These are phyloP conservation scores for Drosophila rubida DNA, from an alignment of 2,888 invertebrate species.

Conservation along the genomic window DNA sequence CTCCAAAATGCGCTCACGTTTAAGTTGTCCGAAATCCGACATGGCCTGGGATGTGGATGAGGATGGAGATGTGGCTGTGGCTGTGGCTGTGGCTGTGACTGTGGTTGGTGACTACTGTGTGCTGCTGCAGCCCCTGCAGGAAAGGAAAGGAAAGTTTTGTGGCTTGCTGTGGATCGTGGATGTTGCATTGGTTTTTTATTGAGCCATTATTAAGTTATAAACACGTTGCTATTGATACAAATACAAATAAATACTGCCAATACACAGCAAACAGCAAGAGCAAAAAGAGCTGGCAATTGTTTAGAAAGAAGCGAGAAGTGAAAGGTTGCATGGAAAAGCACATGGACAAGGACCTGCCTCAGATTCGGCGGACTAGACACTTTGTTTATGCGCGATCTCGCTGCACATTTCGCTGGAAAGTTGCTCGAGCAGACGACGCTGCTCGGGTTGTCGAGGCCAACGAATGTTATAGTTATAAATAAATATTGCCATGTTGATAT, in stretches of 20 bases:
- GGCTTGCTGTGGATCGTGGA: slow-evolving; percentile 38
- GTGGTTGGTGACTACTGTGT: slow-evolving; percentile 57
- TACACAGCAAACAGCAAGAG: slow-evolving; percentile 4
- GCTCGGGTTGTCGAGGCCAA: slow-evolving; percentile 7
- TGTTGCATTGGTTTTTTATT: slow-evolving; percentile 70
- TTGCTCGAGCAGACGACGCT: slow-evolving; percentile 2
- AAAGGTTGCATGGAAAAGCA: slow-evolving; percentile 72
- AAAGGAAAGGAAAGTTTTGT: slow-evolving; percentile 66
- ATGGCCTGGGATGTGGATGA: slow-evolving; percentile 38
- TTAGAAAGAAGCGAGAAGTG: slow-evolving; percentile 59
- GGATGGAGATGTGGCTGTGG: slow-evolving; percentile 31
- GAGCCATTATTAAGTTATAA: slow-evolving; percentile 81
- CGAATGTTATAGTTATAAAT: slow-evolving; percentile 72
- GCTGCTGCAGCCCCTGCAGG: slow-evolving; percentile 45
- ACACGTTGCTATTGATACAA: slow-evolving; percentile 78
- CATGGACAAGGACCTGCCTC: slow-evolving; percentile 53
- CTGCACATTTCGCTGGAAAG: slow-evolving; percentile 64
- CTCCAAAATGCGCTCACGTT: slow-evolving; percentile 73
- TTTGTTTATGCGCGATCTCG: slow-evolving; percentile 63
- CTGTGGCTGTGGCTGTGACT: slow-evolving; percentile 16
- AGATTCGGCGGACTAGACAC: slow-evolving; percentile 50
- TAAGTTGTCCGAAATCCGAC: slow-evolving; percentile 69
- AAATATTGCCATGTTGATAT: slow-evolving; percentile 75
- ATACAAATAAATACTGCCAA: slow-evolving; percentile 72
- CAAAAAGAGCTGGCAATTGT: slow-evolving; percentile 36